Conservation (phyloP, 1,140 invertebrate species). For the Saccostrea cuccullata region DNA sequence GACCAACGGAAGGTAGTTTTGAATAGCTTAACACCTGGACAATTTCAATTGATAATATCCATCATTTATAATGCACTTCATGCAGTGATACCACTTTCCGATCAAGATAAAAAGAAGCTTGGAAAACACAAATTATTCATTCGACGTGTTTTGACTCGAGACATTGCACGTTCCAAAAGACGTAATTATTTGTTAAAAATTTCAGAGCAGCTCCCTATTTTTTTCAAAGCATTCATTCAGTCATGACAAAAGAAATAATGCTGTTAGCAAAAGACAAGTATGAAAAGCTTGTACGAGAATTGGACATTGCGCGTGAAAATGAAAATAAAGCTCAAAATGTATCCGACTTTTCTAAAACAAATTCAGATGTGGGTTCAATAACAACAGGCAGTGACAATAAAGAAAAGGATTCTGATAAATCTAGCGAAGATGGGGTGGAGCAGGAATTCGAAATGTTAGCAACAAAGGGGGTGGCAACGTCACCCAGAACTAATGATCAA, state of each 20-base stretch:
- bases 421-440: too few relatives aligned
- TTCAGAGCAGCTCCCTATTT: background rate
- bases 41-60: slow-evolving; percentile 31
- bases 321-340: too few relatives aligned
- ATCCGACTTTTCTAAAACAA: too few relatives aligned
- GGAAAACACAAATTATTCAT: slow-evolving; percentile 39
- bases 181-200: background rate
- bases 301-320: too few relatives aligned
- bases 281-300: background rate
- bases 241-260: background rate
- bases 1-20: background rate
- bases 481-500: too few relatives aligned
- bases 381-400: too few relatives aligned
- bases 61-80: slow-evolving; percentile 46
- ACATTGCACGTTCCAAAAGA: background rate
- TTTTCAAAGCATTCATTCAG: background rate
- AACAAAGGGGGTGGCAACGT: too few relatives aligned
- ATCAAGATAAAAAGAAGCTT: slow-evolving; percentile 42
- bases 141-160: background rate
- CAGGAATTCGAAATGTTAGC: too few relatives aligned
- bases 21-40: background rate
- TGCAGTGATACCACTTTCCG: slow-evolving; percentile 3
- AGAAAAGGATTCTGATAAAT: too few relatives aligned
- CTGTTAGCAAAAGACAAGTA: slow-evolving; percentile 1
- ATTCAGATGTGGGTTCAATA: too few relatives aligned